Evolutionary conservation across 2,888 invertebrate genomes (phyloP), one percentile per base, ranked within the genome.

Genomic region (Diogma glabrata): DNA sequence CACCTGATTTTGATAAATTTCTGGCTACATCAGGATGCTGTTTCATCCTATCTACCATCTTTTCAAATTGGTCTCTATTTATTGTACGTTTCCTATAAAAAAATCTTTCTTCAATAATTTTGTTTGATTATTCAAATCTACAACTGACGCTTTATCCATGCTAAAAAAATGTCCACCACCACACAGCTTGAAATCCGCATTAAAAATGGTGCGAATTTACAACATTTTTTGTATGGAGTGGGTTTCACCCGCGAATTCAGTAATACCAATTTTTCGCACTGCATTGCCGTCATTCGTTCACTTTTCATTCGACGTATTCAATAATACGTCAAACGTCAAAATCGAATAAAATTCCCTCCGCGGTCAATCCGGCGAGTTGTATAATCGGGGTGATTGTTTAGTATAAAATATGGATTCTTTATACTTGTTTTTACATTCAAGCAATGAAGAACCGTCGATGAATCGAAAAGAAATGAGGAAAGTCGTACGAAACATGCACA

Each of bases 131-230:
- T 38, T 38, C 19, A 38, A 38, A 38, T 38, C 3, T 38, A 14
- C 38, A 38, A 38, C 38, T 38, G 16, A 38, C 38, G 38, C 38
- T 38, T 38, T 38, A 38, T 38, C 38, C 38, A 9, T 38, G 38
- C 16, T 33, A 33, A n/a, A n/a, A n/a, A n/a, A n/a, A n/a, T n/a
- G n/a, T n/a, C n/a, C n/a, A n/a, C n/a, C n/a, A n/a, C n/a, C n/a
- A n/a, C n/a, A n/a, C n/a, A n/a, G n/a, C 33, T 4, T 33, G 4
- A 33, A 33, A 33, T 33, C 33, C 33, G 33, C 5, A 33, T 33
- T 7, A 33, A 33, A 33, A 14, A 7, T 10, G 6, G 6, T 33
- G 33, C 33, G 33, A 9, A 28, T 28, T 28, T 28, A 28, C 28
- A 28, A 10, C 7, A 10, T 9, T 14, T 33, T 33, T 33, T 33